A percentile compares a stretch with the other conserved stretches of the same genome.
Conservation (phyloP, 1,140 invertebrate species). For the Trissolcus basalis region DNA sequence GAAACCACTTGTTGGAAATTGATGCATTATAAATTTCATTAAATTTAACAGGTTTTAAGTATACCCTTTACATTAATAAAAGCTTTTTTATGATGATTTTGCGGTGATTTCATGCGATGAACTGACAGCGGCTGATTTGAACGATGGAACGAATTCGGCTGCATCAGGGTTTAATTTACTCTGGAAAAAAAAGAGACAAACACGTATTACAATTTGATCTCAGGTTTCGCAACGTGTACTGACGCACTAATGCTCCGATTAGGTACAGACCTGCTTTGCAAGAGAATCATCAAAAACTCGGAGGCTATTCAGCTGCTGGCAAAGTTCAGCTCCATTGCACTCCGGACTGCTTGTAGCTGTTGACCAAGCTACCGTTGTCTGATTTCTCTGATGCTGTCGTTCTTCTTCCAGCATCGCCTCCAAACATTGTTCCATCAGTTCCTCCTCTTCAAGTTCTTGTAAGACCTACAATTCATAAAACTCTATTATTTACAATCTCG, state of each 20-base stretch:
- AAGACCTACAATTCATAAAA: constrained; percentile 83
- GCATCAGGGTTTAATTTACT: constrained; percentile 86
- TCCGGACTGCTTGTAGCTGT: constrained; percentile 66
- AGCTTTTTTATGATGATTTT: constrained; percentile 72
- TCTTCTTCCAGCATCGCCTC: constrained; percentile 88
- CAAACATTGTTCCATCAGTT: constrained; percentile 89
- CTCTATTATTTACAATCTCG: too few relatives aligned
- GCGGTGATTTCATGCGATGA: constrained; percentile 66
- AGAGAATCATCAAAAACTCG: constrained; percentile 73
- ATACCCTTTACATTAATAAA: constrained; percentile 32
- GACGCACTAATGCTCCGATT: too few relatives aligned
- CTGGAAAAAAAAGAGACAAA: constrained; percentile 62
- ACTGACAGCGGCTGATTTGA: constrained; percentile 62
- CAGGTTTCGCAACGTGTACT: not conserved
- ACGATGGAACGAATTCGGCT: constrained; percentile 84
- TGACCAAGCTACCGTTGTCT: constrained; percentile 73
- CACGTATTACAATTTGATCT: too few relatives aligned
- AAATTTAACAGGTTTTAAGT: constrained; percentile 54
- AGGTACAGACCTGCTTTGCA: constrained; percentile 75
- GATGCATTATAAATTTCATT: constrained; percentile 57
- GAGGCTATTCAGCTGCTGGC: constrained; percentile 71
- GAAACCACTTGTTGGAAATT: constrained; percentile 58
- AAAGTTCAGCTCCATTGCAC: constrained; percentile 71
- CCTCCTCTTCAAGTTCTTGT: constrained; percentile 90
- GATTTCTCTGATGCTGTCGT: constrained; percentile 73